phyloP scores from a whole-genome alignment of 2,888 invertebrate species.

The Drosophila recens region DNA sequence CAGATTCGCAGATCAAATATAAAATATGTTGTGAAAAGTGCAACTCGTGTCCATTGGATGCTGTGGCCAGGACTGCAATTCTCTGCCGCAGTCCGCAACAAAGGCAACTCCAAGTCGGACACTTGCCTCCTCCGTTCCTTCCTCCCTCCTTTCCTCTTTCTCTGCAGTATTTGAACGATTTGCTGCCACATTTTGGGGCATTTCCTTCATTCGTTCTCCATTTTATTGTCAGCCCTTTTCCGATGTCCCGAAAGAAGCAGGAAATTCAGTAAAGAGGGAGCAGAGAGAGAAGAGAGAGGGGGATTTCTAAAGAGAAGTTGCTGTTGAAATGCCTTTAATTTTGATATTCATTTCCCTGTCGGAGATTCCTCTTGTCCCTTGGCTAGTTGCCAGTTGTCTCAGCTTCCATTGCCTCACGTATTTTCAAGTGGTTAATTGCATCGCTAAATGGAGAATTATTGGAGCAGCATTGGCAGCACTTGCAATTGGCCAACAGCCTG shows the following conservation, averaged over 20 bases:
- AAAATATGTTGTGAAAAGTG: slow-evolving; percentile 32
- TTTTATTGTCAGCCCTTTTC: slow-evolving; percentile 42
- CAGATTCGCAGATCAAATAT: slow-evolving; percentile 63
- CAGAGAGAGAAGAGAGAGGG: neutral
- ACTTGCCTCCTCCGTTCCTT: slow-evolving; percentile 13
- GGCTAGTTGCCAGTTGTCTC: slow-evolving; percentile 30
- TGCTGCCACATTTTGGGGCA: slow-evolving; percentile 60
- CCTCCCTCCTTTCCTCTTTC: no score
- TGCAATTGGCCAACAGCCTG: slow-evolving; percentile 39
- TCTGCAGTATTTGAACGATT: no score
- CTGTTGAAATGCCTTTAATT: slow-evolving; percentile 43
- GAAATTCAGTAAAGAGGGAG: neutral
- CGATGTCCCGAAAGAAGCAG: slow-evolving; percentile 18
- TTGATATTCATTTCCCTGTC: slow-evolving; percentile 19
- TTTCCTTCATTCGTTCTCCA: slow-evolving; percentile 39
- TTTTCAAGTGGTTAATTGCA: slow-evolving; percentile 64
- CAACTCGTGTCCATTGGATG: slow-evolving; percentile 26
- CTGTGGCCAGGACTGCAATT: slow-evolving; percentile 12
- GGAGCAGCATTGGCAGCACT: slow-evolving; percentile 29
- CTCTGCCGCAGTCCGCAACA: slow-evolving; percentile 47
- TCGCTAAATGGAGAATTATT: slow-evolving; percentile 68
- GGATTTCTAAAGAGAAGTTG: neutral
- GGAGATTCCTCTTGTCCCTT: slow-evolving; percentile 36
- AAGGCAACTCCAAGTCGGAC: slow-evolving; percentile 41
- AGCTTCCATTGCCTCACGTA: slow-evolving; percentile 56